phyloP scores from a whole-genome alignment of 2,113 vertebrate species.

The Gymnorhina tibicen region DNA sequence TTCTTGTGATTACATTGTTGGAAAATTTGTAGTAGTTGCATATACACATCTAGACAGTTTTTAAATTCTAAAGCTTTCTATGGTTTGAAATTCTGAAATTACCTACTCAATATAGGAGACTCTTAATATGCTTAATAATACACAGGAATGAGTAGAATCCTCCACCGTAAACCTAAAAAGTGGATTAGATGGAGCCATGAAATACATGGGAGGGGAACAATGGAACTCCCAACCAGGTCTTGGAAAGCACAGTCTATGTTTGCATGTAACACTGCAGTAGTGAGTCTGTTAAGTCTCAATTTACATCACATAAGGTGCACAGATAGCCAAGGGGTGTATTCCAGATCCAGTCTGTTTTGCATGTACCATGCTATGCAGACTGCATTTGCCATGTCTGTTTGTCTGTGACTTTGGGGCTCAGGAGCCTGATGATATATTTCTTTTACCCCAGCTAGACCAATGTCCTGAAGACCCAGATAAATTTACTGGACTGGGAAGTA shows the following conservation, averaged over 20 bases:
- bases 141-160: neutral
- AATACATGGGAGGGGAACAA: neutral
- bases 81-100: neutral
- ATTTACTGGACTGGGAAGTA: neutral
- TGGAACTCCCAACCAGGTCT: neutral
- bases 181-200: neutral
- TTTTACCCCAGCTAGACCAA: neutral
- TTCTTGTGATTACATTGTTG: neutral
- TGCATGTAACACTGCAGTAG: neutral
- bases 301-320: neutral
- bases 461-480: neutral
- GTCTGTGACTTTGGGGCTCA: neutral
- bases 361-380: neutral
- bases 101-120: neutral
- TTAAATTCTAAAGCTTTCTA: neutral
- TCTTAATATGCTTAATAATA: neutral
- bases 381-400: neutral
- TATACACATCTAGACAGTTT: neutral
- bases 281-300: neutral
- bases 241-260: neutral
- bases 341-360: neutral
- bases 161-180: neutral
- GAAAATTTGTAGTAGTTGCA: neutral
- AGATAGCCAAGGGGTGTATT: neutral
- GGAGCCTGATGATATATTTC: neutral